Conservation (phyloP, 64 coral and sea anemone genomes). For the Pachyseris speciosa region DNA sequence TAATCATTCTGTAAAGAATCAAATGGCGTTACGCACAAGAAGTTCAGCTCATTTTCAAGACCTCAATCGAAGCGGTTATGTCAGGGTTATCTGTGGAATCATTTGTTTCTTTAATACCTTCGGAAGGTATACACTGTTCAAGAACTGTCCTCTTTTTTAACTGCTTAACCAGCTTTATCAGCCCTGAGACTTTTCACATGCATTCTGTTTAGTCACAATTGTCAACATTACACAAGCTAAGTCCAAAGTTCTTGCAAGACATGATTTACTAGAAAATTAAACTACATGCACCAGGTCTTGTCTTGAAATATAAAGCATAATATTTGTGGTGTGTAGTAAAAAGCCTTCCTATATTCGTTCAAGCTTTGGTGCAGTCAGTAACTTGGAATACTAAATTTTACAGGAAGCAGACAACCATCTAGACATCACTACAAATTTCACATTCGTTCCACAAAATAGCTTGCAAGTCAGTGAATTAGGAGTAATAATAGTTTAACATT, state of each 20-base stretch:
- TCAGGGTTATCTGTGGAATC: not conserved
- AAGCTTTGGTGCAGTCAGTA: too few relatives aligned
- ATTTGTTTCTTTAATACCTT: not conserved
- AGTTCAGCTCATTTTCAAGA: not conserved
- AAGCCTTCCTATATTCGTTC: too few relatives aligned
- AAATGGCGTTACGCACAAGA: not conserved
- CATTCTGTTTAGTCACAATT: not conserved
- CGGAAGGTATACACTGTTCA: not conserved
- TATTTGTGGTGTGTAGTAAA: not conserved
- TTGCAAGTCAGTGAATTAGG: not conserved
- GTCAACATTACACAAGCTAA: conserved; percentile 5
- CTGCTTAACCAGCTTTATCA: not conserved
- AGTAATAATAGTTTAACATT: not conserved
- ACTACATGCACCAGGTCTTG: not conserved
- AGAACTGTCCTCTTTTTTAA: not conserved
- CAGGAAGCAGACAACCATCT: too few relatives aligned
- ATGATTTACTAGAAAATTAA: not conserved
- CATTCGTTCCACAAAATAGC: not conserved
- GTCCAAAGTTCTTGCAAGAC: not conserved
- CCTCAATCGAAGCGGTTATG: not conserved
- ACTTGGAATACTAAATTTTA: too few relatives aligned
- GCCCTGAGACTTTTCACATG: not conserved
- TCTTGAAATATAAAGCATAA: not conserved
- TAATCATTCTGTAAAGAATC: not conserved
- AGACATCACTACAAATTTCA: too few relatives aligned